These are phyloP conservation scores for Drosophila multiciliata DNA, from an alignment of 2,888 invertebrate species.

Conservation along the genomic window DNA sequence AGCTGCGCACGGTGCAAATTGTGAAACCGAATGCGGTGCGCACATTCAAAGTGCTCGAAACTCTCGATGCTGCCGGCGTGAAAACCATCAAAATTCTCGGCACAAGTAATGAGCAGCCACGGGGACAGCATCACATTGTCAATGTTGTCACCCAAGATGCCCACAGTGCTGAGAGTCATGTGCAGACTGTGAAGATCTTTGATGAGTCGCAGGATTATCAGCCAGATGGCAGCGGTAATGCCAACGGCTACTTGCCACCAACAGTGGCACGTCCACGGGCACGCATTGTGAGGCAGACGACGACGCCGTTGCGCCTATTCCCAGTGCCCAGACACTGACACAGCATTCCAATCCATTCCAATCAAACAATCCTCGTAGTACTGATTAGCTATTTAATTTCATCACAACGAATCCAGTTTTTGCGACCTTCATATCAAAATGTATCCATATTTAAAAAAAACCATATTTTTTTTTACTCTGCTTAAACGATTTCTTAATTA, in stretches of 20 bases:
- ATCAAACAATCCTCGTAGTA: not conserved
- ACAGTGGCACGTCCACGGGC: conserved; percentile 53
- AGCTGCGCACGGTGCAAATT: conserved; percentile 82
- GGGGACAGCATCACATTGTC: conserved; percentile 77
- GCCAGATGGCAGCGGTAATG: not conserved
- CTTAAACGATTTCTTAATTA: conserved; percentile 61
- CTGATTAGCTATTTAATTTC: conserved; percentile 41
- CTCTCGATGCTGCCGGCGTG: conserved; percentile 74
- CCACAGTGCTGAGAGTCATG: conserved; percentile 58
- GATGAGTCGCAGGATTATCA: conserved; percentile 63
- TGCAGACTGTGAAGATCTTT: conserved; percentile 81
- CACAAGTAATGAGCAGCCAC: conserved; percentile 71
- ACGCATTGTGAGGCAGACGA: conserved; percentile 45
- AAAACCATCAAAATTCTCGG: conserved; percentile 83
- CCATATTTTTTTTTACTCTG: conserved; percentile 8
- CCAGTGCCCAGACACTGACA: conserved; percentile 48
- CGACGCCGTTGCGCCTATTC: conserved; percentile 48
- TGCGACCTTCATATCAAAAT: conserved; percentile 21
- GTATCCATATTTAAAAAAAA: not conserved
- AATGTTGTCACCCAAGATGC: conserved; percentile 72
- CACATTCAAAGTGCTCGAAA: conserved; percentile 80
- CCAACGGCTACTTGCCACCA: conserved; percentile 58
- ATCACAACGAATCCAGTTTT: conserved; percentile 17
- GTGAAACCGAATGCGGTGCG: conserved; percentile 68
- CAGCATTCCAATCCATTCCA: not conserved